Base-by-base conservation (phyloP, 2,113 vertebrate genomes). In the Eulemur rufifrons region DNA sequence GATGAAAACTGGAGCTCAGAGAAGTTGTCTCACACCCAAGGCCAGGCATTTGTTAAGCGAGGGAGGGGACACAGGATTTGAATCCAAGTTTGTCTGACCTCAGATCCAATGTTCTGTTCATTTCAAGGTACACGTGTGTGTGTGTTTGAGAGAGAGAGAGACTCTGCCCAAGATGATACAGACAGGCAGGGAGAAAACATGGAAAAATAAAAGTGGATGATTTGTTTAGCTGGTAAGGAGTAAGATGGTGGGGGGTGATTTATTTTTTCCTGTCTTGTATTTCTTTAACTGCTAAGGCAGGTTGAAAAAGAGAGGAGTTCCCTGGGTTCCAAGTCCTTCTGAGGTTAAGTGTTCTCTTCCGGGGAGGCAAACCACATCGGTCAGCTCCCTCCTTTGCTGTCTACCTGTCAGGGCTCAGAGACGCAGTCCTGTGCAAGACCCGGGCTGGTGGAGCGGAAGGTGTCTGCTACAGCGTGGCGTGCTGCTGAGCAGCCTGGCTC, bases 381-480 rank as follows among this genome's bases (percentile, higher is more conserved):
- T 42, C 37, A 39, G 5, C 50, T 66, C 76, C 47, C 2, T 69
- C 18, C 68, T 64, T 61, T 56, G 45, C 69, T 32, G 0, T 50
- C 76, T 77, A 42, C 64, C 12, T 42, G 34, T 39, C 87, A 17
- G 59, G 54, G 50, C 21, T 56, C 87, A 45, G 64, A 61, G 37
- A 50, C 18, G 9, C 0, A 18, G 18, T 71, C 18, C 0, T 5
- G 27, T 32, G 23, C 14, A 37, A 50, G 83, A 37, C 73, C n/a
- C 9, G 4, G 34, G 81, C 11, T 59, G 1, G 15, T 10, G 50
- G 17, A 71, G 7, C 10, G 12, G n/a, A 34, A 13, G 61, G 32
- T 0, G 1, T 14, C 27, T 25, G 45, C 4, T 1, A 10, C 14
- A 7, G 9, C 0, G 0, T 1, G 52, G 56, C 1, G 0, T 0